phyloP scores from a whole-genome alignment of 2,113 vertebrate species.

The Merops nubicus region DNA sequence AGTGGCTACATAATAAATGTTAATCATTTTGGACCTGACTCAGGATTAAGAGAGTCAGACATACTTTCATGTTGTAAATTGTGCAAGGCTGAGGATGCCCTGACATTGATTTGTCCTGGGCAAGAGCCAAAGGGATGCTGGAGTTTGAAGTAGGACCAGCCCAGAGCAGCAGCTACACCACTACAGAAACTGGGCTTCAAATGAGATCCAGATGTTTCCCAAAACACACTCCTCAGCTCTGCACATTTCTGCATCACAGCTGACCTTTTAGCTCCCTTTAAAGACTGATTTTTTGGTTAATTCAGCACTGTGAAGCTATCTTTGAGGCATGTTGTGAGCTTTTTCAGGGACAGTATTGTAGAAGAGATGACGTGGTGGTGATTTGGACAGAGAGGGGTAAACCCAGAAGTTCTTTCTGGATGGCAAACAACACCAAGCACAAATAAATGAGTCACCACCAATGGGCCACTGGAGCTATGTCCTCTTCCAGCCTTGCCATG shows the following conservation, averaged over 20 bases:
- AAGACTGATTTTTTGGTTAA: not conserved
- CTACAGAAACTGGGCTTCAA: not conserved
- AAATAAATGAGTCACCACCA: not conserved
- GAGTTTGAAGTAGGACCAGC: not conserved
- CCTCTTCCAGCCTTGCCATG: not conserved
- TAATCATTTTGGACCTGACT: conserved; percentile 29
- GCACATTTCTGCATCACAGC: not conserved
- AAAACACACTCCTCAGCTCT: not conserved
- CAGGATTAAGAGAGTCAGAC: conserved; percentile 5
- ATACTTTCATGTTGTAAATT: not conserved
- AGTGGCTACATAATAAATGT: conserved; percentile 56
- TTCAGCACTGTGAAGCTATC: not conserved
- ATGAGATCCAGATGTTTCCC: fast-evolving
- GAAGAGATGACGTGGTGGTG: not conserved
- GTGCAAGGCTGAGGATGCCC: not conserved
- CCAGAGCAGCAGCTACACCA: not conserved
- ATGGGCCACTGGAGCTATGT: not conserved
- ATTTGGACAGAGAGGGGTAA: not conserved
- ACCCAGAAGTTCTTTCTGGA: fast-evolving
- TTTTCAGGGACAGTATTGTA: fast-evolving
- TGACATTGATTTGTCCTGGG: not conserved
- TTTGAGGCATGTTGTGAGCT: not conserved
- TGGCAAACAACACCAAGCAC: not conserved
- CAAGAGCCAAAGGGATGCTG: not conserved
- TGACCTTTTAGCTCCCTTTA: not conserved